phyloP scores from a whole-genome alignment of 1,140 invertebrate species.

The Caenorhabditis latens region DNA sequence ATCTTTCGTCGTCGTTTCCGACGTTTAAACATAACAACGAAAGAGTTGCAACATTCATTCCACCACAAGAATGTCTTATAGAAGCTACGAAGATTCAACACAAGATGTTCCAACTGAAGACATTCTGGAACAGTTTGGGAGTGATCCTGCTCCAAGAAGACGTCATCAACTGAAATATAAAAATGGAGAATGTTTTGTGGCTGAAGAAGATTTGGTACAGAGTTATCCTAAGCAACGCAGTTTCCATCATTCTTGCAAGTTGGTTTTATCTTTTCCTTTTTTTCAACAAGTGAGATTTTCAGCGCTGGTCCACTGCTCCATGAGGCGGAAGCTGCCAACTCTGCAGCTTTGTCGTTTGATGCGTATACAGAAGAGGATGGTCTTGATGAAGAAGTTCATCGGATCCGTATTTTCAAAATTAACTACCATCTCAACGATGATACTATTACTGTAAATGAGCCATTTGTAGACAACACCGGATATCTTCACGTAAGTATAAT shows the following conservation, averaged over 20 bases:
- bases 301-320: conserved; percentile 53
- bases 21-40: conserved; percentile 40
- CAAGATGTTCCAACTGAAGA: conserved; percentile 59
- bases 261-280: background rate
- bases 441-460: conserved; percentile 56
- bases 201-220: conserved; percentile 23
- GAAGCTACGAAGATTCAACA: conserved; percentile 3
- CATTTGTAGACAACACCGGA: conserved; percentile 52
- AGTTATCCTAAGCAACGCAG: conserved; percentile 53
- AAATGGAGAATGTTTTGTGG: conserved; percentile 60
- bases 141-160: conserved; percentile 47
- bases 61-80: background rate
- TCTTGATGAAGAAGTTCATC: conserved; percentile 51
- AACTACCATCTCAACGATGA: conserved; percentile 59
- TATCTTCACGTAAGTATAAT: conserved; percentile 31
- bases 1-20: conserved; percentile 18
- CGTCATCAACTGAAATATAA: conserved; percentile 57
- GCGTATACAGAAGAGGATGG: conserved; percentile 61
- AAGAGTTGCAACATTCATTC: conserved; percentile 7
- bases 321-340: conserved; percentile 40
- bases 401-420: conserved; percentile 55
- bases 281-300: background rate
- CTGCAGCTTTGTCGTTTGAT: conserved; percentile 20
- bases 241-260: conserved; percentile 49
- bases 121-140: conserved; percentile 61